Evolutionary conservation across 2,797 vertebrate genomes (phyloP).

Genomic region (Takifugu rubripes): DNA sequence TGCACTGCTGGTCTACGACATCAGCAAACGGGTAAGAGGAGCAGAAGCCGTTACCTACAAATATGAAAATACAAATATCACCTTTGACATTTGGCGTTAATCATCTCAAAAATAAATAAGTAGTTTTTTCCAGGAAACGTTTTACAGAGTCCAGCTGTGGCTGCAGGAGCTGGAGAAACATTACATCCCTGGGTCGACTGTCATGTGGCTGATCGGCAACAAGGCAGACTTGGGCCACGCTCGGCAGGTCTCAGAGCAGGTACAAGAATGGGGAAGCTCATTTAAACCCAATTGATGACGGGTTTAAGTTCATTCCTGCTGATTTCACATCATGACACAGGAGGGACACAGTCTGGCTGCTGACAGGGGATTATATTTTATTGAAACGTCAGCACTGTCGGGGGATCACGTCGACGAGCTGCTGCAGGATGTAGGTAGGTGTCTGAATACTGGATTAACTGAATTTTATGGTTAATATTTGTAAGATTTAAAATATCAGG

Average conservation of each 20-base stretch:
- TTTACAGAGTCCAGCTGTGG: conserved; percentile 77
- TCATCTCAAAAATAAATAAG: no score
- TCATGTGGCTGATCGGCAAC: conserved; percentile 80
- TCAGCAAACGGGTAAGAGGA: conserved; percentile 70
- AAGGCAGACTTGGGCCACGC: conserved; percentile 71
- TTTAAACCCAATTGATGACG: no score
- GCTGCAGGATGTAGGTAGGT: conserved; percentile 68
- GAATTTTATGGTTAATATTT: neutral
- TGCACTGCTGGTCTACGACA: conserved; percentile 77
- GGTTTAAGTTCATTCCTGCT: no score
- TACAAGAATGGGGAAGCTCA: conserved; percentile 20
- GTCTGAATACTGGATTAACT: neutral
- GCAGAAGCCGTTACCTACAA: neutral
- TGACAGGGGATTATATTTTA: conserved; percentile 66
- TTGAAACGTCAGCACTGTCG: conserved; percentile 78
- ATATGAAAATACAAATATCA: no score
- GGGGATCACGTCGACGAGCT: conserved; percentile 66
- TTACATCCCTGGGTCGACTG: conserved; percentile 54
- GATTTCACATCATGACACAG: conserved; percentile 42
- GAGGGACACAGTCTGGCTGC: conserved; percentile 74
- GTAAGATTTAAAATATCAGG: neutral
- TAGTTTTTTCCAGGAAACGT: conserved; percentile 61
- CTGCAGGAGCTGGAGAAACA: conserved; percentile 77
- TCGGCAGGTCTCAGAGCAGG: conserved; percentile 72
- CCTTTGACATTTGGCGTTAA: no score